Evolutionary conservation across 2,888 invertebrate genomes (phyloP), one percentile per base, ranked within the genome.

Genomic region (Pinctada fucata): DNA sequence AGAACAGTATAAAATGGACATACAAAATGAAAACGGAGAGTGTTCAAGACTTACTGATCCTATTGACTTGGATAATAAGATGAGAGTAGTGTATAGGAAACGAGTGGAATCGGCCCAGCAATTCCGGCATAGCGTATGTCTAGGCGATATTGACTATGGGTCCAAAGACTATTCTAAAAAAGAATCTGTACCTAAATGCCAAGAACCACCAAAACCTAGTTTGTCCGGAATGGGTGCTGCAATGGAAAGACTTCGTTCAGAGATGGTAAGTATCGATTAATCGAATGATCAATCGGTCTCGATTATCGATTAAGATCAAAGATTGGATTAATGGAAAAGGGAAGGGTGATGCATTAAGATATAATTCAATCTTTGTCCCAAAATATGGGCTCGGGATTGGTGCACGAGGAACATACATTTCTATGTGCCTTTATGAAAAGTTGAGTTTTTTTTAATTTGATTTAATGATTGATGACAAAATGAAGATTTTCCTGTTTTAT

Each of bases 11-110:
- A 58, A 52, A 58, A 72, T 58, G 45, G 52, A 49, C 72, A 72
- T 58, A 52, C 49, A 58, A 58, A 72, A 51, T 8, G 13, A 52
- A 52, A 8, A 72, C 58, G 72, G 72, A 52, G 58, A 58, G 51
- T 58, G 69, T 31, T 31, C 31, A 31, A 31, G 31, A 31, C 6
- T 58, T 58, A 58, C 8, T 58, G 68, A 68, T 45, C 10, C 68
- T 4, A 68, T 68, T 8, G 68, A 68, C 47, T 45, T 68, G 13
- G 68, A 68, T 13, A 68, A 68, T 68, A 16, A 45, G 3, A 68
- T 68, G 68, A 68, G 68, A 45, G 47, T 47, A 4, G 47, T 68
- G 16, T 68, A 68, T 47, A 68, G 16, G 4, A 16, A 68, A 45
- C 16, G 68, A 68, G 45, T 68, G 47, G 47, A 68, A 45, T 68